Evolutionary conservation across 1,140 invertebrate species (phyloP).

Genomic region (Cryptotermes secundus): DNA sequence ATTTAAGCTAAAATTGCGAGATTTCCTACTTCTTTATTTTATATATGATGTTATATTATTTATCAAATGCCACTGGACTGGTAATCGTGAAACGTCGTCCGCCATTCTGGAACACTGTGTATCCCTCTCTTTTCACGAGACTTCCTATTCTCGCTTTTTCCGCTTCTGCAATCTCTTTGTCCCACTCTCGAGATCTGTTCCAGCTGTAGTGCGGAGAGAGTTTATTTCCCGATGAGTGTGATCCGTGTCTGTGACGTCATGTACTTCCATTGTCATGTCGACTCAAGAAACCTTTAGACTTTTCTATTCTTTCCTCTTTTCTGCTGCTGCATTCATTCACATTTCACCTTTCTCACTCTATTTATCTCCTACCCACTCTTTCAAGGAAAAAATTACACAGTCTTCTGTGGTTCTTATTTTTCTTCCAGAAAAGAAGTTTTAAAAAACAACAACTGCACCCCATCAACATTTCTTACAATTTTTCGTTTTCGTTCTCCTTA

Average conservation of each 20-base stretch:
- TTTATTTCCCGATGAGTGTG: constrained; percentile 12
- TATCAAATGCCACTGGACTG: no score
- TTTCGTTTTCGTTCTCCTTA: no score
- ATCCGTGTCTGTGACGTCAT: constrained; percentile 10
- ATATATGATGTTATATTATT: no score
- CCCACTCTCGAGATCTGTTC: neutral
- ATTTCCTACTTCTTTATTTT: no score
- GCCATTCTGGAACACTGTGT: neutral
- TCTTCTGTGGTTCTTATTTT: neutral
- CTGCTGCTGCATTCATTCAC: neutral
- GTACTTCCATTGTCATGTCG: constrained; percentile 10
- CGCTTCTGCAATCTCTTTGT: neutral
- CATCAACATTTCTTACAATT: constrained; percentile 10
- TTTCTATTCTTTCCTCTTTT: neutral
- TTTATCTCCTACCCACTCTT: no score
- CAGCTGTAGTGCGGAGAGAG: neutral
- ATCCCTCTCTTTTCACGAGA: neutral
- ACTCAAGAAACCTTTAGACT: constrained; percentile 16
- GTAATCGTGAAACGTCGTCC: neutral
- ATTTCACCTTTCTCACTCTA: constrained; percentile 2
- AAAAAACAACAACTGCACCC: neutral
- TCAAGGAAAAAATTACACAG: neutral
- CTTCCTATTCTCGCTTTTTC: no score
- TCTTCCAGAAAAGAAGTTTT: neutral
- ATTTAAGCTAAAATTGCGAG: no score